A percentile compares a stretch with the other conserved stretches of the same genome.
These are phyloP conservation scores for Beaufortia kweichowensis DNA, from an alignment of 2,113 vertebrate species.

Conservation along the genomic window DNA sequence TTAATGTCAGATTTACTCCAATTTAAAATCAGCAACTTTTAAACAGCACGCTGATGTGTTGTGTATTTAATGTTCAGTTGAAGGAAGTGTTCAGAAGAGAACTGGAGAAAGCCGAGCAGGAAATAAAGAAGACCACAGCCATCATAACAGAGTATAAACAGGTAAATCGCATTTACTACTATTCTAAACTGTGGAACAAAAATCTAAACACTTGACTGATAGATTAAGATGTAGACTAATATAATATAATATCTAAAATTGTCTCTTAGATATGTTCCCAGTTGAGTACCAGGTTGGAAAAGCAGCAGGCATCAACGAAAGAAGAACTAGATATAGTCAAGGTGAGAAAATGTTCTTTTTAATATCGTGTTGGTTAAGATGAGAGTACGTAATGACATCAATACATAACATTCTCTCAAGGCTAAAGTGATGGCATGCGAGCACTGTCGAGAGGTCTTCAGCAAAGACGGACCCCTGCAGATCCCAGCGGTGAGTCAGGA, in stretches of 20 bases:
- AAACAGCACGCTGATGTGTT: not conserved
- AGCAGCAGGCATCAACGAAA: slow-evolving; percentile 91
- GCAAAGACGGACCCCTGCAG: slow-evolving; percentile 84
- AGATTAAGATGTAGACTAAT: no score
- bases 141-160: slow-evolving; percentile 98
- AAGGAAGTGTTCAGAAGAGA: slow-evolving; percentile 98
- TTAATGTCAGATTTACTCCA: not conserved
- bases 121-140: slow-evolving; percentile 97
- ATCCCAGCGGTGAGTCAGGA: slow-evolving; percentile 68
- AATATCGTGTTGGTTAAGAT: not conserved
- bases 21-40: not conserved
- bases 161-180: no score
- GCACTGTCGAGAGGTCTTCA: slow-evolving; percentile 92
- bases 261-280: slow-evolving; percentile 92
- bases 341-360: slow-evolving; percentile 68
- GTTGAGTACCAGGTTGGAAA: slow-evolving; percentile 92
- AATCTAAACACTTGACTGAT: no score
- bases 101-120: slow-evolving; percentile 93
- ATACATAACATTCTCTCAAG: slow-evolving; percentile 63
- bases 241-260: not conserved
- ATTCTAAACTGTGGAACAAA: no score
- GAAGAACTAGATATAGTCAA: slow-evolving; percentile 94
- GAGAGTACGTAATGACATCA: not conserved
- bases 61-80: slow-evolving; percentile 70
- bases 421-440: slow-evolving; percentile 93